phyloP scores from a whole-genome alignment of 2,888 invertebrate species.

The Cryptocheilus praepositus region DNA sequence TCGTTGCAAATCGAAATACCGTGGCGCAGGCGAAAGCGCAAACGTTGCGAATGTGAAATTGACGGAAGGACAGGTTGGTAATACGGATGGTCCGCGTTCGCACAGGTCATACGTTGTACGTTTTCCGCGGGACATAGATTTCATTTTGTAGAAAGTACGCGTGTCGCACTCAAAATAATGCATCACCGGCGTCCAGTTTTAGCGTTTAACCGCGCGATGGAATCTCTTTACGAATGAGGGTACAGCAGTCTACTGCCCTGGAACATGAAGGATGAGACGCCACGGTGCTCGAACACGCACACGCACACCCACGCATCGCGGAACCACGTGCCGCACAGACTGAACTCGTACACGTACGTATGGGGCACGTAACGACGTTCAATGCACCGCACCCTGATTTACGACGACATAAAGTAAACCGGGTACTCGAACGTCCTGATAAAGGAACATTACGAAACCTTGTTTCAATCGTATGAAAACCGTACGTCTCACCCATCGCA shows the following conservation, averaged over 20 bases:
- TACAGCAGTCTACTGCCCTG: slow-evolving; percentile 2
- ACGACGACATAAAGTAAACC: slow-evolving; percentile 1
- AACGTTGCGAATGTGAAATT: no score
- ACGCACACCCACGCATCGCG: no score
- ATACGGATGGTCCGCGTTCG: no score
- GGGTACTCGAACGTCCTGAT: background rate
- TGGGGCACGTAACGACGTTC: slow-evolving; percentile 2
- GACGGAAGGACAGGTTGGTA: no score
- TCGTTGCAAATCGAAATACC: no score
- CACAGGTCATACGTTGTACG: no score
- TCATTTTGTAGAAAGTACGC: no score
- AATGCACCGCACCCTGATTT: slow-evolving; percentile 9
- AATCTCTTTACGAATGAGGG: background rate
- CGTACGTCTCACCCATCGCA: no score
- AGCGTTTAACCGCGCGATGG: slow-evolving; percentile 3
- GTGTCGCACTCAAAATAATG: no score
- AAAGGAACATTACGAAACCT: background rate
- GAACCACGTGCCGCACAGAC: background rate
- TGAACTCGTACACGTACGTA: background rate
- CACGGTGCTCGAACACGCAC: background rate
- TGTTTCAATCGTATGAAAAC: no score
- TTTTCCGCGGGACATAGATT: no score
- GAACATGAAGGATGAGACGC: slow-evolving; percentile 6
- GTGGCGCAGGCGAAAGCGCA: no score
- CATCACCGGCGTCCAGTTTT: background rate